These are phyloP conservation scores for Dromius quadrimaculatus DNA, from an alignment of 2,888 invertebrate genomes.

Conservation along the genomic window DNA sequence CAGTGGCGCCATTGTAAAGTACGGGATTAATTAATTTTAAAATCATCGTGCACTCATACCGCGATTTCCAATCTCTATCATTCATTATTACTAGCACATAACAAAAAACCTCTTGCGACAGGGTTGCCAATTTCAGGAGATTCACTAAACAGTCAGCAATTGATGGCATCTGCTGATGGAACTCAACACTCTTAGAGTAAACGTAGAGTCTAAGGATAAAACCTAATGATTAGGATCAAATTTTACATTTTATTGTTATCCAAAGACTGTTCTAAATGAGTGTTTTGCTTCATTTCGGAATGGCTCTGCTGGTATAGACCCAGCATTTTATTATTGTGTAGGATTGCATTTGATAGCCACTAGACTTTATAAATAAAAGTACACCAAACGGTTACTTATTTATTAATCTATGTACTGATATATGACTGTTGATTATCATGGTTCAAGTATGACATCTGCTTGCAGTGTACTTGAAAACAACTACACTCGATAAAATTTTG, in stretches of 20 bases:
- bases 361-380: background rate
- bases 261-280: conserved; percentile 55
- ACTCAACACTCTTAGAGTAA: conserved; percentile 39
- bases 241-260: conserved; percentile 43
- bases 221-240: background rate
- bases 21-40: conserved; percentile 20
- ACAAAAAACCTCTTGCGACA: conserved; percentile 19
- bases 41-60: conserved; percentile 32
- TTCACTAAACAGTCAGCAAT: conserved; percentile 3
- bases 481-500: too few species aligned
- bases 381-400: conserved; percentile 21
- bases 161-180: conserved; percentile 48
- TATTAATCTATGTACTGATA: background rate
- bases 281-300: conserved; percentile 69
- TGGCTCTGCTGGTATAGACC: conserved; percentile 63
- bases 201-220: conserved; percentile 50
- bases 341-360: conserved; percentile 55
- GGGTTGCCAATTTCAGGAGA: conserved; percentile 34
- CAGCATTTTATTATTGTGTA: conserved; percentile 64
- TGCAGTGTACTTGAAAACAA: too few species aligned
- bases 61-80: conserved; percentile 1
- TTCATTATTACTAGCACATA: conserved; percentile 25
- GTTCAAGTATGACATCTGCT: too few species aligned
- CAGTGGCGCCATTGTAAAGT: conserved; percentile 11
- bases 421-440: too few species aligned